Evolutionary conservation across 2,888 invertebrate species (phyloP).

Genomic region (Lycia hirtaria): DNA sequence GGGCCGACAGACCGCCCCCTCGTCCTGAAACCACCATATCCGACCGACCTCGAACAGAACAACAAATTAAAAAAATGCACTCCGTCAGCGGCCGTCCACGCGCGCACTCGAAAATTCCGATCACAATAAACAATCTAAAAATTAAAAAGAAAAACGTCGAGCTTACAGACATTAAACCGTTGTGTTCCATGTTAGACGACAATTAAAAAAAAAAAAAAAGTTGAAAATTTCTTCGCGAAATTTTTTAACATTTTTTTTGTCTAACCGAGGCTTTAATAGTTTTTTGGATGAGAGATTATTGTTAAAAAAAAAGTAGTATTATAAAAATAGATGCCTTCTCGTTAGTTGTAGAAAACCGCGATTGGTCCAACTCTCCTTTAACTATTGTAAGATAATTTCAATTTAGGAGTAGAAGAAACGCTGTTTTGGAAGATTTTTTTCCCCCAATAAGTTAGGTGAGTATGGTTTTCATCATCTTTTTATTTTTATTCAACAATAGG

Average conservation of each 20-base stretch:
- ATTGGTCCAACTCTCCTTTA: slow-evolving; percentile 74
- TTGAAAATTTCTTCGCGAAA: slow-evolving; percentile 37
- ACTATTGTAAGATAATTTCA: slow-evolving; percentile 50
- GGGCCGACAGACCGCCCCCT: slow-evolving; percentile 44
- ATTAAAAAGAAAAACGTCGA: slow-evolving; percentile 73
- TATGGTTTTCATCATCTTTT: no score
- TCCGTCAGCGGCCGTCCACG: slow-evolving; percentile 70
- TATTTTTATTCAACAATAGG: no score
- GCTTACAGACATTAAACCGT: slow-evolving; percentile 62
- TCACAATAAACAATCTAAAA: slow-evolving; percentile 61
- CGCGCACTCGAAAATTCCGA: slow-evolving; percentile 49
- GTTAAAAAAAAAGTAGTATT: slow-evolving; percentile 44
- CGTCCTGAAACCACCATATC: slow-evolving; percentile 43
- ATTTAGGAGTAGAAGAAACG: slow-evolving; percentile 41
- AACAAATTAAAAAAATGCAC: slow-evolving; percentile 64
- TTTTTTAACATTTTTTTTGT: slow-evolving; percentile 42
- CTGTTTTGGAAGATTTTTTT: slow-evolving; percentile 53
- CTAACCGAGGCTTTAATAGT: slow-evolving; percentile 55
- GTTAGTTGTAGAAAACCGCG: slow-evolving; percentile 62
- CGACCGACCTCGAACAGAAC: slow-evolving; percentile 38
- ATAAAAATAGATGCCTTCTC: slow-evolving; percentile 77
- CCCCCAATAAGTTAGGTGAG: slow-evolving; percentile 55
- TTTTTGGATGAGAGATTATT: slow-evolving; percentile 48
- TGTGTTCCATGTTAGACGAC: slow-evolving; percentile 61
- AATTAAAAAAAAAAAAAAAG: slow-evolving; percentile 38